These are phyloP conservation scores for Cheilosia pagana DNA, from an alignment of 2,888 invertebrate genomes.

Conservation along the genomic window DNA sequence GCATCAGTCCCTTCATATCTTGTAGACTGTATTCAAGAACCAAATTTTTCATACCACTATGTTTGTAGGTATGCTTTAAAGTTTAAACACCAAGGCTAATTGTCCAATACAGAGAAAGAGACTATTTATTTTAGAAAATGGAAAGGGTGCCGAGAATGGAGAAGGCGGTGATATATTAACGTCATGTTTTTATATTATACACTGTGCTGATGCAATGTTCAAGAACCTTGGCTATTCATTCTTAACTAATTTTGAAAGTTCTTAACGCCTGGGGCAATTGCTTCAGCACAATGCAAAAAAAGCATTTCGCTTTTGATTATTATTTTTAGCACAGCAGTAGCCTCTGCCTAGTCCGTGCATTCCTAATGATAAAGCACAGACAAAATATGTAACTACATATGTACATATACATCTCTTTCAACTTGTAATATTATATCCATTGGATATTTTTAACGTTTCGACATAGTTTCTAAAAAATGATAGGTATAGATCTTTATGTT, in stretches of 20 bases:
- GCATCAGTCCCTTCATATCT: no score
- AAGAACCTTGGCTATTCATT: constrained; percentile 69
- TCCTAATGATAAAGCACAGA: constrained; percentile 41
- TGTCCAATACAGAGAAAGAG: constrained; percentile 51
- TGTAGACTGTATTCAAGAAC: background rate
- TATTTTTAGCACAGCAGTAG: constrained; percentile 57
- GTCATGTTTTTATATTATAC: constrained; percentile 49
- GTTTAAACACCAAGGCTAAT: constrained; percentile 57
- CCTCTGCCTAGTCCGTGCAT: constrained; percentile 32
- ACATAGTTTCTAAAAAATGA: constrained; percentile 10
- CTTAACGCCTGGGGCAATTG: constrained; percentile 60
- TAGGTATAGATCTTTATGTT: no score
- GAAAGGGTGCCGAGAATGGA: constrained; percentile 21
- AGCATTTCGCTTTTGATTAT: constrained; percentile 65
- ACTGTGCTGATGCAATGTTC: constrained; percentile 55
- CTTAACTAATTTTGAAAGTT: constrained; percentile 71
- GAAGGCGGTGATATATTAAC: constrained; percentile 61
- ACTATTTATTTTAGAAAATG: constrained; percentile 25
- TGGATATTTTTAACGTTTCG: constrained; percentile 41
- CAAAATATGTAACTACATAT: constrained; percentile 41
- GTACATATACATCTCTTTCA: constrained; percentile 9
- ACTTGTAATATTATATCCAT: constrained; percentile 30
- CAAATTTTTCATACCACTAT: constrained; percentile 20
- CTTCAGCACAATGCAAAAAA: constrained; percentile 62
- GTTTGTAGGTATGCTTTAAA: constrained; percentile 2